phyloP scores from a whole-genome alignment of 2,888 invertebrate species.

The Lepidocyrtinus sp. region DNA sequence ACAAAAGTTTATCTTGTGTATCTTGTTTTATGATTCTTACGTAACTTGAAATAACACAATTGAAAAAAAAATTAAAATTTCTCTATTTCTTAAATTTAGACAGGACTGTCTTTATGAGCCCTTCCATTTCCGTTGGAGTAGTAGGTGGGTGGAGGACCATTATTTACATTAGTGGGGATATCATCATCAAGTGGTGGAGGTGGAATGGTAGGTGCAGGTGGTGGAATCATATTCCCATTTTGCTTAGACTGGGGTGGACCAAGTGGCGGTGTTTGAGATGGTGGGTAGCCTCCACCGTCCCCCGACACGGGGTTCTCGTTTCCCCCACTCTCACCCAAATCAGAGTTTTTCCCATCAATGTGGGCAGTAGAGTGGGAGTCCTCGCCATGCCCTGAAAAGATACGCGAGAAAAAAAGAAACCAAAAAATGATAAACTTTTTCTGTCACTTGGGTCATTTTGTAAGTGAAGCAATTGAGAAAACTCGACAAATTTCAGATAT shows the following conservation, averaged over 20 bases:
- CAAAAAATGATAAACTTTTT: conserved; percentile 33
- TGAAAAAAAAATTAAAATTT: conserved; percentile 2
- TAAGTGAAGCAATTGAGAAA: conserved; percentile 53
- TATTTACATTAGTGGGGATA: conserved; percentile 15
- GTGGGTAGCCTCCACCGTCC: conserved; percentile 62
- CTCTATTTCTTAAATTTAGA: conserved; percentile 54
- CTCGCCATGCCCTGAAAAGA: conserved; percentile 56
- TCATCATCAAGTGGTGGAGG: conserved; percentile 68
- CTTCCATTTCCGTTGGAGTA: conserved; percentile 67
- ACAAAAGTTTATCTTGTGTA: too few relatives aligned
- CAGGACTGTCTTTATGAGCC: conserved; percentile 70
- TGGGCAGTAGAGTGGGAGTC: conserved; percentile 69
- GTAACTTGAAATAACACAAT: background rate
- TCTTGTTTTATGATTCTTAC: conserved; percentile 27
- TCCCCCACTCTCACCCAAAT: conserved; percentile 65
- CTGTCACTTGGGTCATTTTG: conserved; percentile 37
- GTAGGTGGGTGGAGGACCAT: conserved; percentile 36
- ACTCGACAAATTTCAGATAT: conserved; percentile 33
- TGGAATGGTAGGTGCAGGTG: conserved; percentile 67
- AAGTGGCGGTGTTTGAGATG: conserved; percentile 66
- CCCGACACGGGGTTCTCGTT: conserved; percentile 65
- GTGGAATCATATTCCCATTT: conserved; percentile 61
- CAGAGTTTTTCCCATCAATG: conserved; percentile 67
- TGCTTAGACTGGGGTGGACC: conserved; percentile 62
- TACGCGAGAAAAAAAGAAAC: conserved; percentile 29